These are phyloP conservation scores for Arrhopalites spinosus DNA, from an alignment of 2,888 invertebrate genomes.

Conservation along the genomic window DNA sequence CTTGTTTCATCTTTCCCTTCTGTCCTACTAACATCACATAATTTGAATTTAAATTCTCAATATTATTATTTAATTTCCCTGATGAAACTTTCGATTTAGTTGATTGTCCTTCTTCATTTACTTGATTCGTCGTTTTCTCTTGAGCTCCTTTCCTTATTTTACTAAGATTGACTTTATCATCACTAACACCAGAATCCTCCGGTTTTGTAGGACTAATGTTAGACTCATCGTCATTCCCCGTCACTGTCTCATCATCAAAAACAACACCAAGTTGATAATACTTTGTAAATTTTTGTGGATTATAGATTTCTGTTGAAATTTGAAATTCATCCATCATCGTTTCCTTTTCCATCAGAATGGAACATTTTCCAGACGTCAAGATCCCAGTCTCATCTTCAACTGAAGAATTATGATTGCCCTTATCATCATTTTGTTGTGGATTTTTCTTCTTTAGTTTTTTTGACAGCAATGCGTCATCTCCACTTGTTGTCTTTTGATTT, in stretches of 20 bases:
- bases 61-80: background rate
- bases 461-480: background rate
- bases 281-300: conserved; percentile 55
- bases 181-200: background rate
- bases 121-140: too few relatives aligned
- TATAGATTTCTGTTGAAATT: conserved; percentile 51
- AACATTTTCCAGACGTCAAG: background rate
- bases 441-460: background rate
- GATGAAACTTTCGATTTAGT: background rate
- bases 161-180: background rate
- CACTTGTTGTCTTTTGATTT: background rate
- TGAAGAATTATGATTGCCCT: background rate
- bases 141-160: too few relatives aligned
- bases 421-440: background rate
- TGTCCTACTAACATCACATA: background rate
- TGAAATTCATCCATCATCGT: conserved; percentile 40
- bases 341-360: too few relatives aligned
- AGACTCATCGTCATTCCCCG: background rate
- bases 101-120: background rate
- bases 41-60: background rate
- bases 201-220: background rate
- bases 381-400: background rate
- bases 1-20: too few relatives aligned
- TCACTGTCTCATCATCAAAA: too few relatives aligned
- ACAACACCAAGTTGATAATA: conserved; percentile 57